Percentiles rank a stretch among this genome's conserved stretches.
Evolutionary conservation across 2,113 vertebrate species (phyloP).

Genomic region (Odocoileus virginianus): DNA sequence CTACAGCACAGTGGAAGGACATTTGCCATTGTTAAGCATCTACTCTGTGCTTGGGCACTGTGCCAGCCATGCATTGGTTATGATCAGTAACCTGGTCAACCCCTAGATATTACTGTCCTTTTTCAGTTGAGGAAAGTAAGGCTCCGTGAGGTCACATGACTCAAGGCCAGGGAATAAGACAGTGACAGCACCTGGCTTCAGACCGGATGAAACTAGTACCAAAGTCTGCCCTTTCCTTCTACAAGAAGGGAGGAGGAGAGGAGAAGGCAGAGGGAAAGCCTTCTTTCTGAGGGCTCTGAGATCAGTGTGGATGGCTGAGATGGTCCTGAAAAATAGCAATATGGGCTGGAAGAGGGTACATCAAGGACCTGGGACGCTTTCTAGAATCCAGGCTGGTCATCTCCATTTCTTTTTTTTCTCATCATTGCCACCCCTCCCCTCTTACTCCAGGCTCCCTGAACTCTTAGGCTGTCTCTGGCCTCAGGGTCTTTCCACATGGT

Average conservation of each 20-base stretch:
- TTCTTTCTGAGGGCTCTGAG: background rate
- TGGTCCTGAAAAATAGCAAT: background rate
- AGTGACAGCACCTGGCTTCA: background rate
- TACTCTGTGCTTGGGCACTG: background rate
- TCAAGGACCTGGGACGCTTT: background rate
- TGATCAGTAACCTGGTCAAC: fast-evolving
- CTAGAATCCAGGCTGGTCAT: background rate
- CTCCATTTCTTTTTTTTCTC: background rate
- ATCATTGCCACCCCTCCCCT: background rate
- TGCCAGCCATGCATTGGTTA: background rate
- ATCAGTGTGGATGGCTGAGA: background rate
- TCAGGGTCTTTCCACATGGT: background rate
- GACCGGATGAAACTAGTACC: background rate
- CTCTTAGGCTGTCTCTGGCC: background rate
- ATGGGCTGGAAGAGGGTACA: background rate
- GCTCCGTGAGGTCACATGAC: background rate
- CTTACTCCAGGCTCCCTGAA: background rate
- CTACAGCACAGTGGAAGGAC: too few species aligned
- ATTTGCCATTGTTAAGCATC: background rate
- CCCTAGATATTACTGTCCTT: background rate
- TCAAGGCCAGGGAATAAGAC: background rate
- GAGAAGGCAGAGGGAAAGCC: too few species aligned
- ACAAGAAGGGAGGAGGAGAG: background rate
- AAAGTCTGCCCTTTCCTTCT: background rate
- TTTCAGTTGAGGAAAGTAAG: background rate